phyloP scores from a whole-genome alignment of 2,888 invertebrate genomes.

The Xestoiulus laeticollis region DNA sequence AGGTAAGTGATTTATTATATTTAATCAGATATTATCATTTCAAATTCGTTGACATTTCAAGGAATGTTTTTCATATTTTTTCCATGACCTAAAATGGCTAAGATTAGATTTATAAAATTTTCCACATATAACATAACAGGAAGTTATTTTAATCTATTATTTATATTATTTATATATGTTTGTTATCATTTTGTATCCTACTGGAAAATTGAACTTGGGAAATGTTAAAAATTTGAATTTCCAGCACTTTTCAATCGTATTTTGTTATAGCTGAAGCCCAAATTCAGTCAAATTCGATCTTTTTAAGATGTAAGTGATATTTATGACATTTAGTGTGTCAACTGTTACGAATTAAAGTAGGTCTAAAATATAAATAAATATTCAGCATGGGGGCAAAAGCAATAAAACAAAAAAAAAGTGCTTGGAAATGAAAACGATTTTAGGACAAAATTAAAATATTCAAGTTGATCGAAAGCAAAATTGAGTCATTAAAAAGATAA shows the following conservation, averaged over 20 bases:
- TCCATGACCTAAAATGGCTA: background rate
- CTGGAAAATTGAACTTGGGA: too few relatives aligned
- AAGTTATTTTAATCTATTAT: too few relatives aligned
- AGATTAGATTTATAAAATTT: background rate
- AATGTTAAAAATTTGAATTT: too few relatives aligned
- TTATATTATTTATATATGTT: too few relatives aligned
- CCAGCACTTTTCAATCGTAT: too few relatives aligned
- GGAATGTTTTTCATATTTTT: background rate
- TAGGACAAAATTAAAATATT: constrained; percentile 18
- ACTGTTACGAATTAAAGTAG: too few relatives aligned
- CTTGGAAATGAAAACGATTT: background rate
- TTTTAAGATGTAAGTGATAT: too few relatives aligned
- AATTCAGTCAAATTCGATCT: too few relatives aligned
- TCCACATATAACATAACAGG: too few relatives aligned
- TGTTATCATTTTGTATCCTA: too few relatives aligned
- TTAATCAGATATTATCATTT: background rate
- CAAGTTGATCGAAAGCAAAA: constrained; percentile 17
- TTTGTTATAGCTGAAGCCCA: too few relatives aligned
- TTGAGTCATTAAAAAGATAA: background rate
- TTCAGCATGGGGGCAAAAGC: background rate
- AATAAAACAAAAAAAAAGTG: background rate
- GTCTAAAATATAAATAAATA: background rate
- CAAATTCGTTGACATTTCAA: background rate
- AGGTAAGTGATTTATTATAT: background rate
- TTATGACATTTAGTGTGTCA: too few relatives aligned